Conservation (phyloP, 2,888 invertebrate genomes). For the Odontocolon sp. region DNA sequence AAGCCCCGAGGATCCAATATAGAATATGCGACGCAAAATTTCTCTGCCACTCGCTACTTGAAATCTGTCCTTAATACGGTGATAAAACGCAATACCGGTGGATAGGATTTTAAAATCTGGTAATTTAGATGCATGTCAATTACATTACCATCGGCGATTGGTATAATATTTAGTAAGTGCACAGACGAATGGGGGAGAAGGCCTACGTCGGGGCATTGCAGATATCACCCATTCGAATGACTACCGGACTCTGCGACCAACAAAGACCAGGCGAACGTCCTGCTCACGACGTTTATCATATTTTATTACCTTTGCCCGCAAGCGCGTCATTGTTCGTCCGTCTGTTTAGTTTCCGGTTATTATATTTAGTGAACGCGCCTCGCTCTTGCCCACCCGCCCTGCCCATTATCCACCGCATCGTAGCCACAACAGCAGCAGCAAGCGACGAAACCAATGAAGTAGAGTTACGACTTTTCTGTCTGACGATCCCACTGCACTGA, state of each 20-base stretch:
- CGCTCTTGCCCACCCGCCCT: constrained; percentile 39
- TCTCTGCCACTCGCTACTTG: neutral
- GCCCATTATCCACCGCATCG: constrained; percentile 49
- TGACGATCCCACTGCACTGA: constrained; percentile 56
- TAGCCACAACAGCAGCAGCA: constrained; percentile 37
- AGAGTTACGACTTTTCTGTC: constrained; percentile 68
- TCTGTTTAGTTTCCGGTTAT: constrained; percentile 76
- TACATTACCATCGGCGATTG: constrained; percentile 44
- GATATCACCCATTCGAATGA: constrained; percentile 33
- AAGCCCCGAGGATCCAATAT: constrained; percentile 3
- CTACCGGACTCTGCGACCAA: constrained; percentile 53
- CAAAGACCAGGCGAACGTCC: constrained; percentile 58
- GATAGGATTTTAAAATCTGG: constrained; percentile 35
- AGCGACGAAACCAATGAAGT: constrained; percentile 64
- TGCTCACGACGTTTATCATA: constrained; percentile 72
- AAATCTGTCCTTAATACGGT: constrained; percentile 15
- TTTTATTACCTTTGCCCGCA: constrained; percentile 74
- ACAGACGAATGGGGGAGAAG: too few relatives aligned
- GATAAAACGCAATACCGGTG: constrained; percentile 19
- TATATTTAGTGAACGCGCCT: constrained; percentile 66
- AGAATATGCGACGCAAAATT: neutral
- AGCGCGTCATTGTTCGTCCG: constrained; percentile 72
- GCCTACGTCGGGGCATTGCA: constrained; percentile 19
- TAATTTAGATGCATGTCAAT: constrained; percentile 48
- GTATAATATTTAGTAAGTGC: constrained; percentile 46